A percentile compares a stretch with the other conserved stretches of the same genome.
Evolutionary conservation across 2,113 vertebrate species (phyloP).

Genomic region (Columba livia): DNA sequence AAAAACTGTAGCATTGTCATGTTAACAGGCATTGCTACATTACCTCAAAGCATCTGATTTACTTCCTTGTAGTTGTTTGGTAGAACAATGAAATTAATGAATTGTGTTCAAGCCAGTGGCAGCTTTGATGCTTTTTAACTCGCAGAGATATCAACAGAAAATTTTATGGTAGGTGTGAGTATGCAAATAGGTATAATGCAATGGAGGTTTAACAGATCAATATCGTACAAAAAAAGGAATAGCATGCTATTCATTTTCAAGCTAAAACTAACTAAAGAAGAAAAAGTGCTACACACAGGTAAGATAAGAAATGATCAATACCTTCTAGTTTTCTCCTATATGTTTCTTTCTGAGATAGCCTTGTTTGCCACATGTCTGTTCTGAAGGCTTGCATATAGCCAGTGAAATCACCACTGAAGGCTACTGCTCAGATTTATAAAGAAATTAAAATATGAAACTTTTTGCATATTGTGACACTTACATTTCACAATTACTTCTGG

Average conservation of each 20-base stretch:
- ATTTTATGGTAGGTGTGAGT: not conserved
- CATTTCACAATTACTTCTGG: not conserved
- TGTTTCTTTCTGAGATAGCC: not conserved
- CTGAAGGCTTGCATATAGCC: not conserved
- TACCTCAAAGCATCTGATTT: conserved; percentile 40
- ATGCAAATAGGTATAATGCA: not conserved
- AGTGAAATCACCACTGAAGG: not conserved
- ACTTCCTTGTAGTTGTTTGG: not conserved
- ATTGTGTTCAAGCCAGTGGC: not conserved
- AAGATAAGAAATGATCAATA: not conserved
- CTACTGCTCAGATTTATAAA: not conserved
- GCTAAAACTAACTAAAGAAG: not conserved
- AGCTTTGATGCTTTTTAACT: not conserved
- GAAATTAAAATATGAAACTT: not conserved
- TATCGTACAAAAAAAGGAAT: not conserved
- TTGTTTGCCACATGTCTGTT: not conserved
- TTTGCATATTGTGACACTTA: not conserved
- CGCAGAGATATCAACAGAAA: not conserved
- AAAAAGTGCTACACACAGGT: not conserved
- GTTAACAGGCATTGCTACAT: not conserved
- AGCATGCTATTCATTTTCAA: not conserved
- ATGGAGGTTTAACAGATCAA: not conserved
- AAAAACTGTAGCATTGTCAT: not conserved
- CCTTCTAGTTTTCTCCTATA: not conserved
- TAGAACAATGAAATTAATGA: conserved; percentile 47